Conservation (phyloP, 2,888 invertebrate species). For the Neoaliturus tenellus region DNA sequence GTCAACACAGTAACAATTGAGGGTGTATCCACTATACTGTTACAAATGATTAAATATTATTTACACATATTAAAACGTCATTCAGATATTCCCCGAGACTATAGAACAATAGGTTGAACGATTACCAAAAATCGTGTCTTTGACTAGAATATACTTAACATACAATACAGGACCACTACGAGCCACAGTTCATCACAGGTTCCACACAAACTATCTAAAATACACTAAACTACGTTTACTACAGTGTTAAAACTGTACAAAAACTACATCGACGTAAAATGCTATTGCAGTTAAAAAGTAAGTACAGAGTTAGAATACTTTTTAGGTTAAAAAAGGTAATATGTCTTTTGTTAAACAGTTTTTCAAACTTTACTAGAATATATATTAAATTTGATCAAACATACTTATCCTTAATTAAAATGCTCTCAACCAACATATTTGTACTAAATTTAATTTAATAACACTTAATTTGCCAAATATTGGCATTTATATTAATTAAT, state of each 20-base stretch:
- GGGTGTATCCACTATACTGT: neutral
- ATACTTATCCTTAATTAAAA: neutral
- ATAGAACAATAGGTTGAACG: neutral
- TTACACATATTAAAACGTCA: neutral
- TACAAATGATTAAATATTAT: neutral
- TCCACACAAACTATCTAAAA: neutral
- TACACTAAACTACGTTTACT: slow-evolving; percentile 7
- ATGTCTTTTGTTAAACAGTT: neutral
- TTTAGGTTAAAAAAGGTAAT: neutral
- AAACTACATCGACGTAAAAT: neutral
- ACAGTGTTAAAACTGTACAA: slow-evolving; percentile 23
- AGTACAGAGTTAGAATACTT: neutral
- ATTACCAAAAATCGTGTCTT: neutral
- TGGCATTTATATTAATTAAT: neutral
- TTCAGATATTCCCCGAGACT: neutral
- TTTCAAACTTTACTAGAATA: neutral
- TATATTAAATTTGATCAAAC: neutral
- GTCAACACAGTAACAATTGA: neutral
- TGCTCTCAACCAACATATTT: neutral
- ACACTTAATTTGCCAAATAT: neutral
- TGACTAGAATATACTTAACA: slow-evolving; percentile 27
- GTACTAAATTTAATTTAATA: neutral
- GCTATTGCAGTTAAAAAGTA: neutral
- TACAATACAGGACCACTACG: neutral
- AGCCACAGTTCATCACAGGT: slow-evolving; percentile 40